Evolutionary conservation across 2,888 invertebrate species (phyloP).

Genomic region (Tetragonisca angustula): DNA sequence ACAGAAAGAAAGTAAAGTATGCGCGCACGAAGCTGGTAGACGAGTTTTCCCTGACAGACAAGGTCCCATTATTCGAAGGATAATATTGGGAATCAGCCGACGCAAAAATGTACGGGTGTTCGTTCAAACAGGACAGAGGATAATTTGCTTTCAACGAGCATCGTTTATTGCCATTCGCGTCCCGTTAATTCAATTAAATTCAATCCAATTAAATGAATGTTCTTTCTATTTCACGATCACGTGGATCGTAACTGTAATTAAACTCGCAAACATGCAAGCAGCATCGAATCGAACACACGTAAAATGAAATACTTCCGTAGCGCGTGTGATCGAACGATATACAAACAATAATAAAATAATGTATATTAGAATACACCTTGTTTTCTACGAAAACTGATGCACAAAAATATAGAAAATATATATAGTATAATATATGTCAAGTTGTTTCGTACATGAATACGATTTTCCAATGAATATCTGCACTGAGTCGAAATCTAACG

Average conservation of each 20-base stretch:
- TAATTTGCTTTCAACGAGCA: not conserved
- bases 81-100: not conserved
- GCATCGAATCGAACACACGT: not conserved
- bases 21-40: not conserved
- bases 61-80: not conserved
- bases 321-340: not conserved
- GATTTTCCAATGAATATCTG: too few species aligned
- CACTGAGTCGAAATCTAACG: too few species aligned
- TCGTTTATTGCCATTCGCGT: not conserved
- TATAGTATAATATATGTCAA: too few species aligned
- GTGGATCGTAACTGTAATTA: constrained; percentile 8
- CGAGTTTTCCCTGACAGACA: not conserved
- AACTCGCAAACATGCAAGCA: not conserved
- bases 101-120: not conserved
- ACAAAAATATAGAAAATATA: too few species aligned
- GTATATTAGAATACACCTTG: too few species aligned
- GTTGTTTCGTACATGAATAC: too few species aligned
- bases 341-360: too few species aligned
- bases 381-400: too few species aligned
- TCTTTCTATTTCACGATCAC: not conserved
- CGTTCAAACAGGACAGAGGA: not conserved
- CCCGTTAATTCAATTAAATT: constrained; percentile 13
- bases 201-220: not conserved
- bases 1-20: constrained; percentile 1
- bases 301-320: not conserved